Evolutionary conservation across 2,797 vertebrate genomes (phyloP), one percentile per base, ranked within the genome.

Genomic region (Phalloptychus januarius): DNA sequence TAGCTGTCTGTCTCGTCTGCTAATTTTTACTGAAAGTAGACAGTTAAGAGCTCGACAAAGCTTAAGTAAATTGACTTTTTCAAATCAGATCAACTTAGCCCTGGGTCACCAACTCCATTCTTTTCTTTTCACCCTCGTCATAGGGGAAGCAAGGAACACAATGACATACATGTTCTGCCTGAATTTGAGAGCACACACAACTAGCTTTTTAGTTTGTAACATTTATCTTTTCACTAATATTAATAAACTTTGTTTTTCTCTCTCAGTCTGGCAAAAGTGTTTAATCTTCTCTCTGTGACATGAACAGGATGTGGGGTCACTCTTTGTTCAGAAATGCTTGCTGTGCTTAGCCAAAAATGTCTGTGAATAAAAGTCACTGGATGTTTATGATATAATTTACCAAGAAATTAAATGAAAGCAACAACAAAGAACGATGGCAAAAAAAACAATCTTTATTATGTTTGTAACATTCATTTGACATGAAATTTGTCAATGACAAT

Each of bases 1-100:
- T 90, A 87, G 88, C 78, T 74, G 78, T 77, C 85, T 92, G 86
- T 91, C 74, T 90, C 82, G 81, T 85, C 90, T 76, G 84, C 73
- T 89, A 86, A 93, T 92, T 91, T 85, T 71, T 78, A 65, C 78
- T 84, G 84, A 88, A 91, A 88, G 85, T 58, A 61, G 46, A 77
- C 42, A 78, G 63, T 45, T 70, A 38, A 82, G 83, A 71, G 67
- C 44, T 71, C n/a, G 7, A 71, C 42, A 71, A 86, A 87, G 75
- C 78, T 75, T 48, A 38, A 11, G 46, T 88, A 84, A 92, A 90
- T 80, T 82, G 80, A 18, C 82, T 80, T 86, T 90, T 84, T 87
- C 42, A 18, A 15, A 70, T 52, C 48, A 38, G 63, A 31, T 54
- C 67, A 71, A 44, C 42, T 71, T 71, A 71, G 40, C 40, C 40